Evolutionary conservation across 2,797 vertebrate species (phyloP), one percentile per base, ranked within the genome.

Genomic region (Karalla daura): DNA sequence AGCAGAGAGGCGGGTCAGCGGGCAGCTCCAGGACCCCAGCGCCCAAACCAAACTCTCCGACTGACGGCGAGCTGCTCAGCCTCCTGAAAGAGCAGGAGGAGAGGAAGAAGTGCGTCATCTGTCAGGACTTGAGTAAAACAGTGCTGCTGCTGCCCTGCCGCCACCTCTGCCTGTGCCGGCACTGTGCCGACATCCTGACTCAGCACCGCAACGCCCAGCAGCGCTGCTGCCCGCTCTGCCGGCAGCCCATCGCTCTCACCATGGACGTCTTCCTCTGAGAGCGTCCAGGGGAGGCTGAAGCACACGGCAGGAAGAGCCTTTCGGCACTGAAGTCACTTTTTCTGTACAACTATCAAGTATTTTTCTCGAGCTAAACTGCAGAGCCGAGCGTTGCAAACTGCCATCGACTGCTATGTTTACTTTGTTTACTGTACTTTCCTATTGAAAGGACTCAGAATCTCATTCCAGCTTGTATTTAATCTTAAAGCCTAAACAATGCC

Each of bases 31-130:
- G 35, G 63, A 56, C 21, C 1, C 14, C 1, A 2, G 0, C 90
- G 86, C 75, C 93, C 71, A 0, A 91, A 84, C 89, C 64, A 30
- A 83, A 28, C 55, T 49, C 41, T 20, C 25, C 11, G 0, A 63
- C 63, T 0, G 39, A 73, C 2, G 63, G 69, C n/a, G 74, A 80
- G 71, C 88, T 93, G 24, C 81, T 91, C 25, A 81, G 71, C 27
- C 89, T 96, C 25, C 89, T 97, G 54, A 95, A 96, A 27, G 96
- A 97, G 32, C 96, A 97, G 36, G 96, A 97, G 79, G 96, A 97
- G 83, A 91, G 95, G 45, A 96, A 96, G 88, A 97, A 96, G 44
- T 97, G 96, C 0, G 96, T 97, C 30, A 96, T 97, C 79, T 97
- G 96, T 76, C 96, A 97, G 83, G 96, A 97, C 88, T 87, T 93